These are phyloP conservation scores for Atta cephalotes DNA, from an alignment of 1,140 invertebrate species.

Conservation along the genomic window DNA sequence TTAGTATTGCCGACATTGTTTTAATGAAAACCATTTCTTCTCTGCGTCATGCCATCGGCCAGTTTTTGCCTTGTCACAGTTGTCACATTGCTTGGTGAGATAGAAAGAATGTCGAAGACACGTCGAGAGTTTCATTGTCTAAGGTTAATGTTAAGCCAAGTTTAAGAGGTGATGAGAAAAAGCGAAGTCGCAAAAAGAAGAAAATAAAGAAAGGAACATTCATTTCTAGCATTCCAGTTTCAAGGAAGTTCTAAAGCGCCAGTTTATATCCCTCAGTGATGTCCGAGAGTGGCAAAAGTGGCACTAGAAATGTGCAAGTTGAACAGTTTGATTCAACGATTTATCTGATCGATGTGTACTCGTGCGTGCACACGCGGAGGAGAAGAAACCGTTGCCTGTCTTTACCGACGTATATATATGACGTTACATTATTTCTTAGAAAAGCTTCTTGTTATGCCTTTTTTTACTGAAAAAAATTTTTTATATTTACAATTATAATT, in stretches of 20 bases:
- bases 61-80: slow-evolving; percentile 7
- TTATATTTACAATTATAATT: no score
- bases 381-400: not conserved
- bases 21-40: not conserved
- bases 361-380: not conserved
- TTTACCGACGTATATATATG: slow-evolving; percentile 38
- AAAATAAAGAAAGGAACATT: slow-evolving; percentile 41
- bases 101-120: not conserved
- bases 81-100: not conserved
- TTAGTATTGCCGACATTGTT: slow-evolving; percentile 17
- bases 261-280: slow-evolving; percentile 78
- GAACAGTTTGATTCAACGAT: slow-evolving; percentile 83
- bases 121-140: not conserved
- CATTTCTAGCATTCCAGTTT: slow-evolving; percentile 79
- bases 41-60: not conserved
- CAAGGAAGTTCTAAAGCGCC: slow-evolving; percentile 78
- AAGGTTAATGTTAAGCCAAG: not conserved
- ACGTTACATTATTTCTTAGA: not conserved
- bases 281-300: slow-evolving; percentile 70
- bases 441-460: not conserved
- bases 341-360: slow-evolving; percentile 72
- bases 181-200: not conserved
- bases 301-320: slow-evolving; percentile 84
- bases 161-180: not conserved
- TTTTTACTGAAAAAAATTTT: not conserved